Conservation (phyloP, 1,140 invertebrate species). For the Aphelenchoides besseyi region DNA sequence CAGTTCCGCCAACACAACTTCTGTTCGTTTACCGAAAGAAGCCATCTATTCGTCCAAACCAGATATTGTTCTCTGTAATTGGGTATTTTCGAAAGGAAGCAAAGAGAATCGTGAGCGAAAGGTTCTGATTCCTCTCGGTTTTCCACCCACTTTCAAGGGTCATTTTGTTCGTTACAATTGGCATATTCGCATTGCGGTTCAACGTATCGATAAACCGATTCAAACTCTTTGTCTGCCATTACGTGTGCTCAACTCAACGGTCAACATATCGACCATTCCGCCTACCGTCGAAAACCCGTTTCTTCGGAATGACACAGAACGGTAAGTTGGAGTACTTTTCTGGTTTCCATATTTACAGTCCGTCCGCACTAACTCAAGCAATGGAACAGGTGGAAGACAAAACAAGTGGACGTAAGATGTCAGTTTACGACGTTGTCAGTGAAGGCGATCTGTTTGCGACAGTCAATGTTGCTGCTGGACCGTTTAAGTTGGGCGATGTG, state of each 20-base stretch:
- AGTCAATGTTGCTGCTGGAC: slow-evolving; percentile 51
- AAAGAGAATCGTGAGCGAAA: slow-evolving; percentile 4
- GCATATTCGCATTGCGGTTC: slow-evolving; percentile 53
- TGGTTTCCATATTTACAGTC: slow-evolving; percentile 23
- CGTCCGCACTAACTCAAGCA: slow-evolving; percentile 31
- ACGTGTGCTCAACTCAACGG: slow-evolving; percentile 31
- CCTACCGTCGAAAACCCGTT: slow-evolving; percentile 46
- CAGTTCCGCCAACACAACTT: slow-evolving; percentile 34
- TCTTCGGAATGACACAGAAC: slow-evolving; percentile 33
- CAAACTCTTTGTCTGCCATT: slow-evolving; percentile 30
- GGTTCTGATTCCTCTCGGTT: slow-evolving; percentile 28
- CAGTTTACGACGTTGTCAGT: slow-evolving; percentile 49
- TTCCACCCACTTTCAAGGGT: slow-evolving; percentile 51
- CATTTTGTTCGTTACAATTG: slow-evolving; percentile 53
- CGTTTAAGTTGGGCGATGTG: slow-evolving; percentile 58
- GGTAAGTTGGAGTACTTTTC: slow-evolving; percentile 34
- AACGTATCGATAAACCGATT: slow-evolving; percentile 58
- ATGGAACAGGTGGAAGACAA: slow-evolving; percentile 41
- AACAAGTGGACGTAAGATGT: slow-evolving; percentile 39
- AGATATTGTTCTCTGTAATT: slow-evolving; percentile 54
- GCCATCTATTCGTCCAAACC: slow-evolving; percentile 58
- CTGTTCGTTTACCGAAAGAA: slow-evolving; percentile 40
- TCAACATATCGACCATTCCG: slow-evolving; percentile 27
- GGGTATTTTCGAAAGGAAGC: slow-evolving; percentile 25
- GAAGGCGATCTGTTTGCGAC: slow-evolving; percentile 40